Base-by-base conservation (phyloP, 2,113 vertebrate species). In the Pogona vitticeps region DNA sequence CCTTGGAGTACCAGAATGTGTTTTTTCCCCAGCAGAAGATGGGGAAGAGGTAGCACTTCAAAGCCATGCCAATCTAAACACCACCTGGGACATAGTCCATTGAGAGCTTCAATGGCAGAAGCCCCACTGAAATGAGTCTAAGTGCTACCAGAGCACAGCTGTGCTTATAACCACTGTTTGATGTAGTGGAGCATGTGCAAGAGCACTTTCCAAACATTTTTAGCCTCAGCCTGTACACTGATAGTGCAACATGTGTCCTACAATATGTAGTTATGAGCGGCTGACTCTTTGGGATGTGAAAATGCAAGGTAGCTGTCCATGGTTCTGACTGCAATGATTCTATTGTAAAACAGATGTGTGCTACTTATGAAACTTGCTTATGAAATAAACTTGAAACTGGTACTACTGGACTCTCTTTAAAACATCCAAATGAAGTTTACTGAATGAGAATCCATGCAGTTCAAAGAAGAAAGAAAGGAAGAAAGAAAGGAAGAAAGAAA, bases 1-100 rank as follows among this genome's bases (percentile, higher is more conserved):
- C 80, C 1, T 0, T 71, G 76, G 33, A 80, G 81, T 86, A 80
- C 61, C 38, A 88, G 85, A 92, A 94, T 91, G 92, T 90, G 67
- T 83, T 87, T 28, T 89, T 89, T 85, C 21, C 36, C 87, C 79
- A 90, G 89, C 84, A 84, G 61, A 92, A 90, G 88, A 91, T 72
- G 56, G n/a, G 77, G 42, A 2, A 59, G 85, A 3, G 87, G 82
- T 61, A 92, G 85, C 70, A 52, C n/a, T 71, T 56, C 31, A 91
- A 91, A 86, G 76, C 78, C 77, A 82, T 86, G 85, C 86, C 91
- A 83, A 84, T 92, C 92, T 82, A 88, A 92, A 91, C 76, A 86
- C 86, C 87, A 73, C 63, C 33, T 90, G 33, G 40, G 70, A 23
- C 14, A 61, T 36, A 31, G 40, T 84, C 82, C 82, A 73, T 17